These are phyloP conservation scores for Alosa alosa DNA, from an alignment of 2,113 vertebrate genomes.

Conservation along the genomic window DNA sequence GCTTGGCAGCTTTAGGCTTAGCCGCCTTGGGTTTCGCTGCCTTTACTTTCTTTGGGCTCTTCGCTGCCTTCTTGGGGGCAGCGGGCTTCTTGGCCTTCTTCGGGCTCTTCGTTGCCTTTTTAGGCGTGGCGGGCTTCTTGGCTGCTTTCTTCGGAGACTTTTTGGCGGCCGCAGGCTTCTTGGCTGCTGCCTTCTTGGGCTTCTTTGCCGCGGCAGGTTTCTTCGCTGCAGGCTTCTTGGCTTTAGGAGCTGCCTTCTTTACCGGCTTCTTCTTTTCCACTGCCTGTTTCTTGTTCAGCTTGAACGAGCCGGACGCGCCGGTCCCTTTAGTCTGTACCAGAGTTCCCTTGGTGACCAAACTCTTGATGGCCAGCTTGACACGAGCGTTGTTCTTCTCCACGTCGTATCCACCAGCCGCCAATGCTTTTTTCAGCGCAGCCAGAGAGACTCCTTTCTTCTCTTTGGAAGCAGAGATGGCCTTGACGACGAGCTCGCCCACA, in stretches of 20 bases:
- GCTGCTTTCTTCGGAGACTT: neutral
- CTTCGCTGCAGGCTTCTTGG: conserved; percentile 27
- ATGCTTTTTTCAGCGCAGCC: neutral
- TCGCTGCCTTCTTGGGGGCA: neutral
- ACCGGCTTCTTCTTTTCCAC: conserved; percentile 18
- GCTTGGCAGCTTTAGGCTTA: neutral
- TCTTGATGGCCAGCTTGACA: neutral
- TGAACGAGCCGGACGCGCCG: neutral
- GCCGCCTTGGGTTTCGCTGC: neutral
- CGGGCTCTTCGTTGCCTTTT: neutral
- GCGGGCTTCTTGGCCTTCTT: neutral
- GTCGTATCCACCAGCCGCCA: conserved; percentile 3
- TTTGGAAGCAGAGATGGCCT: neutral
- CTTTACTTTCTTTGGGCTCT: neutral
- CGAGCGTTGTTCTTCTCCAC: conserved; percentile 13
- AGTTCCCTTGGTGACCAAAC: neutral
- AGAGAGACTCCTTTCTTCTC: neutral
- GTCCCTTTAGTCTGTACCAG: neutral
- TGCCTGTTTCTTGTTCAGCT: neutral
- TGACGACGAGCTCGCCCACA: neutral
- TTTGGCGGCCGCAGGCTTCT: conserved; percentile 19
- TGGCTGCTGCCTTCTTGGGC: conserved; percentile 15
- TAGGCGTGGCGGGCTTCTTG: neutral
- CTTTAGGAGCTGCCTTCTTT: conserved; percentile 1
- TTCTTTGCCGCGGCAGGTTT: conserved; percentile 25